Evolutionary conservation across 2,888 invertebrate species (phyloP).

Genomic region (Lissonota sp.): DNA sequence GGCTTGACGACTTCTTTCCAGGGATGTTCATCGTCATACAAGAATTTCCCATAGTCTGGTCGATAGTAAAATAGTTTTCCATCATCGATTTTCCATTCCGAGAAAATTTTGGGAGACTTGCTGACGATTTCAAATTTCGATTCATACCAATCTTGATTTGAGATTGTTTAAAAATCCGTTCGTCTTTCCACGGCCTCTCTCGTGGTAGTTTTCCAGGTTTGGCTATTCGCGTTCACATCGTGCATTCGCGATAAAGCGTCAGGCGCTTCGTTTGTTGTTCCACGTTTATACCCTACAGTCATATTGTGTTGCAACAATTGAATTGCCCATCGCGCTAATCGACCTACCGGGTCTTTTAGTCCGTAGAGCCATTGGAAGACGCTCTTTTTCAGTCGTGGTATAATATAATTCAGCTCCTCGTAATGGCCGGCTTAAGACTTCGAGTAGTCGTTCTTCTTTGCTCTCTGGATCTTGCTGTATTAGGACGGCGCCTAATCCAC

Average conservation of each 20-base stretch:
- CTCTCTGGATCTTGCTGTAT: slow-evolving; percentile 52
- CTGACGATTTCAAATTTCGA: slow-evolving; percentile 6
- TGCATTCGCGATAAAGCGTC: slow-evolving; percentile 56
- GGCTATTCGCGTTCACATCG: slow-evolving; percentile 25
- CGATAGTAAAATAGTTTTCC: slow-evolving; percentile 18
- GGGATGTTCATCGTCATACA: slow-evolving; percentile 26
- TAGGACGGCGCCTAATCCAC: slow-evolving; percentile 61
- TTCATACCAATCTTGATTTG: slow-evolving; percentile 6
- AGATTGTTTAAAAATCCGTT: background rate
- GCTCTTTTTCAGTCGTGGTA: no score
- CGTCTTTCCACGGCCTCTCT: background rate
- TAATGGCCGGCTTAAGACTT: slow-evolving; percentile 57
- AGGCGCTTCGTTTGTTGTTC: slow-evolving; percentile 59
- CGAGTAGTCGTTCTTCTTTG: slow-evolving; percentile 50
- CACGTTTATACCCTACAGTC: slow-evolving; percentile 50
- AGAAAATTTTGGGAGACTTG: slow-evolving; percentile 4
- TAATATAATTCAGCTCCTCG: slow-evolving; percentile 24
- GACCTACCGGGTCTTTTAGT: slow-evolving; percentile 31
- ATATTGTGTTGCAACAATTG: slow-evolving; percentile 47
- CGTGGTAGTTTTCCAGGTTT: background rate
- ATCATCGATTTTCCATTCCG: slow-evolving; percentile 8
- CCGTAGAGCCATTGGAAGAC: slow-evolving; percentile 43
- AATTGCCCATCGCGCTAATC: slow-evolving; percentile 62
- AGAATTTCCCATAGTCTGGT: slow-evolving; percentile 37
- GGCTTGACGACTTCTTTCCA: slow-evolving; percentile 42